Conservation (phyloP, 1,140 invertebrate genomes). For the Zaprionus tsacasi region DNA sequence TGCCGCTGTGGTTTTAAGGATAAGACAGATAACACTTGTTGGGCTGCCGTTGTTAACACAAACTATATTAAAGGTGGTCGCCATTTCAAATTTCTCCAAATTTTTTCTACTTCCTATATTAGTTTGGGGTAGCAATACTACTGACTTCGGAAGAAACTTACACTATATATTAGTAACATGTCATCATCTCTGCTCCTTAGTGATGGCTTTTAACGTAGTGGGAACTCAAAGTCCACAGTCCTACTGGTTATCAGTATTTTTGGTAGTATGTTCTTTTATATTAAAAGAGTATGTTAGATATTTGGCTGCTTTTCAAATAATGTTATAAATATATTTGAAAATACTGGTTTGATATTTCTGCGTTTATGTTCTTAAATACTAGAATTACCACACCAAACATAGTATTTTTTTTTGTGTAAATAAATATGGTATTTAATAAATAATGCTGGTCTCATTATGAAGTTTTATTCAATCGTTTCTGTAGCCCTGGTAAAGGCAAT, state of each 20-base stretch:
- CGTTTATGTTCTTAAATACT: neutral
- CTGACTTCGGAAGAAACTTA: constrained; percentile 71
- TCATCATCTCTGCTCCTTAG: constrained; percentile 71
- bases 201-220: constrained; percentile 64
- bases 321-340: constrained; percentile 19
- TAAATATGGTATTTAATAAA: constrained; percentile 15
- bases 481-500: constrained; percentile 31
- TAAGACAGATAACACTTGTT: constrained; percentile 24
- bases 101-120: constrained; percentile 85
- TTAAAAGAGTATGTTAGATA: constrained; percentile 60
- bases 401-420: constrained; percentile 3
- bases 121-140: constrained; percentile 85
- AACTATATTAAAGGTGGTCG: constrained; percentile 81
- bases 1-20: constrained; percentile 43
- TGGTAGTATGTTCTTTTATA: constrained; percentile 57
- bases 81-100: constrained; percentile 84
- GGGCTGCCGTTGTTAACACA: constrained; percentile 39
- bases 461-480: constrained; percentile 5
- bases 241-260: constrained; percentile 38
- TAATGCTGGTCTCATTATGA: neutral
- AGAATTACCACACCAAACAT: neutral
- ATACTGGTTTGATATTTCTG: neutral
- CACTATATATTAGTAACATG: constrained; percentile 70
- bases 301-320: constrained; percentile 48
- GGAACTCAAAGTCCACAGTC: constrained; percentile 35